Evolutionary conservation across 2,797 vertebrate species (phyloP), one percentile per base, ranked within the genome.

Genomic region (Carcharodon carcharias): DNA sequence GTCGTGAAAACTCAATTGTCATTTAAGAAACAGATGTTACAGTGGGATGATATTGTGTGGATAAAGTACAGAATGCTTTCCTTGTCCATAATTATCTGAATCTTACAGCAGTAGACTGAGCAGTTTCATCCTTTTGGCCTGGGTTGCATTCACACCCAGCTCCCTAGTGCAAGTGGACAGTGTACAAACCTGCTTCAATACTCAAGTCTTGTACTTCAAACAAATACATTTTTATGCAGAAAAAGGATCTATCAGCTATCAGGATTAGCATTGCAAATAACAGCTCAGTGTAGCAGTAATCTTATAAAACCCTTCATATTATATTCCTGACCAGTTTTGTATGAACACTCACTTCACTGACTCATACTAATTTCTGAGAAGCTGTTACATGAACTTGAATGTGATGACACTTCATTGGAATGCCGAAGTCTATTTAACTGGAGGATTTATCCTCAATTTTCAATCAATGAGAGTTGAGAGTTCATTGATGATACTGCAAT

Each of bases 231-330:
- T 95, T 77, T 31, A 77, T 95, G 69, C 50, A 73, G 69, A 18
- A 77, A 67, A 14, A 9, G 69, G 69, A 95, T 73, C 65, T n/a
- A 56, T 95, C 50, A 35, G 14, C 5, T 56, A 31, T 31, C 4
- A 8, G 94, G 28, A 77, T 95, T 77, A 56, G 69, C 69, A 58
- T 18, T 58, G 67, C 65, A 95, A 95, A 95, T 77, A 95, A 73
- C 18, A 95, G 94, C 69, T 56, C 94, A 95, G 50, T 58, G 58
- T 45, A 73, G 94, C 50, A 95, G 5, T 95, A 95, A 95, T 95
- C 94, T 95, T 73, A 18, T n/a, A 95, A 95, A 73, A 54, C 5
- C 94, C 94, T 95, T 58, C 16, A 56, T 45, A 95, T 54, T 73
- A 77, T 95, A 56, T 77, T 95, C 50, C 94, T 77, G 67, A 95